Base-by-base conservation (phyloP, 2,797 vertebrate species). In the Schizopygopsis malacanthus region DNA sequence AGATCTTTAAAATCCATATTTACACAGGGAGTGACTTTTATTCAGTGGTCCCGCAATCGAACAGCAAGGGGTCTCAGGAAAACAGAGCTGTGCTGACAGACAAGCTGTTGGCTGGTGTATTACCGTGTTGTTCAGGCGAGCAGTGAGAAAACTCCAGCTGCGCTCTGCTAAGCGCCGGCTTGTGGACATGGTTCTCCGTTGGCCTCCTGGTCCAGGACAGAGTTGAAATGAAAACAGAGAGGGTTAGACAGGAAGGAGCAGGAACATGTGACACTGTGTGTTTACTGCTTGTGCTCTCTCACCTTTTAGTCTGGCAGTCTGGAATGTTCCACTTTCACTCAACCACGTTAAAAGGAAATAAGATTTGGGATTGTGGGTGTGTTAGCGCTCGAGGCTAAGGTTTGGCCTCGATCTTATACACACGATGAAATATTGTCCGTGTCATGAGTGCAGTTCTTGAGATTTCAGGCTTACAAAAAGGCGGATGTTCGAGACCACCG, bases 291-390 rank as follows among this genome's bases (percentile, higher is more conserved):
- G 47, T 75, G 71, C 70, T 83, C 70, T 77, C 82, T 85, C 87
- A 90, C 82, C 82, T 88, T 87, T 87, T 73, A 88, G 65, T 89
- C 79, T 89, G 80, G 56, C 7, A 76, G 75, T n/a, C 73, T 83
- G 81, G 86, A 90, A 89, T 81, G 83, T 85, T 85, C 87, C 69
- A 80, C 69, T 71, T 72, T 81, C 39, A 3, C 65, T 76, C 81
- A 52, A 56, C 81, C 81, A 70, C 63, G n/a, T 8, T 85, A 47
- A 85, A 85, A 70, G 85, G 80, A 71, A 80, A 87, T 83, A 87
- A 25, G 71, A 85, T 80, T 86, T 71, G 52, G 85, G 70, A 81
- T 65, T 56, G 52, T 78, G 47, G 70, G 83, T 69, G 81, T 81
- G 85, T 85, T 78, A 10, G 63, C 50, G 87, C 85, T 72, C 37